These are phyloP conservation scores for Hydrocynus forskahlii DNA, from an alignment of 2,797 vertebrate genomes.

Conservation along the genomic window DNA sequence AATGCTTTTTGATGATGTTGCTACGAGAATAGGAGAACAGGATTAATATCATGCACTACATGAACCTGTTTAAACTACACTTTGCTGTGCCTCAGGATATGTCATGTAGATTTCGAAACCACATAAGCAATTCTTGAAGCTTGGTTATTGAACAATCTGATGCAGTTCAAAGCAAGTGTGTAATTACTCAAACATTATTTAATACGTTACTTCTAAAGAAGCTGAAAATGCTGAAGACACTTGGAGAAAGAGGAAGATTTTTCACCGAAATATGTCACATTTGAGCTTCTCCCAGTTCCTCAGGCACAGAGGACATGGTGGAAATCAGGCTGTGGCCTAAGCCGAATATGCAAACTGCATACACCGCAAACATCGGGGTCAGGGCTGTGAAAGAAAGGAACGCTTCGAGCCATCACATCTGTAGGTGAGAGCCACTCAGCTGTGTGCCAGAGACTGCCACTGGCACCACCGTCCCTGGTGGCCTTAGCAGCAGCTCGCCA, in stretches of 20 bases:
- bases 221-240: no score
- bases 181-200: no score
- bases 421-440: constrained; percentile 39
- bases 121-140: no score
- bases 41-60: no score
- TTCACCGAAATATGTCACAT: background rate
- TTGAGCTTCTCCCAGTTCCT: background rate
- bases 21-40: no score
- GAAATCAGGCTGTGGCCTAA: constrained; percentile 8
- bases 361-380: constrained; percentile 8
- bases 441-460: constrained; percentile 55
- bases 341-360: constrained; percentile 12
- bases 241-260: no score
- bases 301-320: background rate
- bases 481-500: constrained; percentile 64
- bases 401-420: constrained; percentile 34
- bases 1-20: no score
- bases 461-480: constrained; percentile 66
- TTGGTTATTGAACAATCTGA: no score
- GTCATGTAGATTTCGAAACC: no score
- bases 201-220: background rate
- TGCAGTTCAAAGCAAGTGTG: no score
- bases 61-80: no score
- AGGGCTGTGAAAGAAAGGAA: constrained; percentile 31
- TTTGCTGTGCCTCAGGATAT: no score